Evolutionary conservation across 2,797 vertebrate species (phyloP).

Genomic region (Alectoris magna): DNA sequence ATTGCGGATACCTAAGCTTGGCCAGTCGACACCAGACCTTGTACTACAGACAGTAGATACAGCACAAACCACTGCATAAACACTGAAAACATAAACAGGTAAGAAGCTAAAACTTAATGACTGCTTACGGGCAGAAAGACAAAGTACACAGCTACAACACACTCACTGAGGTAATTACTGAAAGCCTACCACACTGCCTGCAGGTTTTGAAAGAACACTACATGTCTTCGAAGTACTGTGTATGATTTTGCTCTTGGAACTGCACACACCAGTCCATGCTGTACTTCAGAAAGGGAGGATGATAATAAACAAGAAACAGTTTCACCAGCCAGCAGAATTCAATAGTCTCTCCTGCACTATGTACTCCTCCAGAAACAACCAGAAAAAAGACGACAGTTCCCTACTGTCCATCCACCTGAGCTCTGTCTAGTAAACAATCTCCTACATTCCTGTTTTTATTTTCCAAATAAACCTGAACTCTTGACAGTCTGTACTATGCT

Average conservation of each 20-base stretch:
- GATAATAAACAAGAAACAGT: background rate
- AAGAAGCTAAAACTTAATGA: background rate
- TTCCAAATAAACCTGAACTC: background rate
- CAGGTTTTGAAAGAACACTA: background rate
- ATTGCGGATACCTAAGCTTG: background rate
- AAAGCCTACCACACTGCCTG: background rate
- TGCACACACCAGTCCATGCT: background rate
- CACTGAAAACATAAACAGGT: background rate
- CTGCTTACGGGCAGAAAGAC: background rate
- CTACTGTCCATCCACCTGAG: background rate
- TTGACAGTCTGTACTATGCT: background rate
- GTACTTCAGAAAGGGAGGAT: background rate
- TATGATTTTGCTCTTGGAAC: background rate
- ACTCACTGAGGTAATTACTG: background rate
- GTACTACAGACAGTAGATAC: accelerated
- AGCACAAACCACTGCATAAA: background rate
- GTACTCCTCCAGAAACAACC: background rate
- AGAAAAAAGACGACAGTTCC: background rate
- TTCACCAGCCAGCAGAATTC: background rate
- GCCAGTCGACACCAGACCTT: background rate
- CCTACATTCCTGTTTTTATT: background rate
- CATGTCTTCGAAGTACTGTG: background rate
- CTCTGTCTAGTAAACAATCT: background rate
- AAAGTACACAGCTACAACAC: background rate
- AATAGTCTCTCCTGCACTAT: background rate